Base-by-base conservation (phyloP, 2,888 invertebrate genomes). In the Ophion slaviceki region DNA sequence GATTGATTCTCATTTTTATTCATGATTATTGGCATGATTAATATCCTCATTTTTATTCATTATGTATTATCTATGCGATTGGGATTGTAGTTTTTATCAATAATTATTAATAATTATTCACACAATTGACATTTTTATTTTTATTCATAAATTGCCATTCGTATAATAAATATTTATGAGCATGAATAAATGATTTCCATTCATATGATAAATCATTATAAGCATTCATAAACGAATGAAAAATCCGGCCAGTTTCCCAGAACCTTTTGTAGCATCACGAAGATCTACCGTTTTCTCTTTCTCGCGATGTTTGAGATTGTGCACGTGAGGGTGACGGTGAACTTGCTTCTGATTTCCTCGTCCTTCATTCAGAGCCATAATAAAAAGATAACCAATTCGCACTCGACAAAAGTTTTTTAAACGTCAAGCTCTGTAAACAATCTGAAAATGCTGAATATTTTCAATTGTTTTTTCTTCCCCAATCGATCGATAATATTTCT, bases 241-340 rank as follows among this genome's bases (percentile, higher is more conserved):
- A 47, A 47, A 47, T 47, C 0, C 47, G 14, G 14, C 47, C 14
- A 14, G 14, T 3, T 10, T 14, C 4, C 47, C 47, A 3, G 14
- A 14, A 47, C 11, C 47, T 14, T 14, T 11, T 47, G 47, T 47
- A 82, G 79, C 82, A 62, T 79, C 75, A 28, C 32, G 45, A 2
- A n/a, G n/a, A 0, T 32, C 71, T 10, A 59, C 17, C 28, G 45
- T 11, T 78, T 67, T 81, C 57, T 75, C 68, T 75, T 86, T 84
- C 14, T 70, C 82, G 32, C 57, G 66, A n/a, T 53, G 45, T 77
- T 79, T 78, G 20, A 36, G 72, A 68, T 72, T 72, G 45, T 68
- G 70, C 64, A 67, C 80, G 67, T 68, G 82, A 20, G 20, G 84
- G 67, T 78, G 81, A 64, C 67, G 68, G 57, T 85, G 77, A 8